Evolutionary conservation across 1,140 invertebrate genomes (phyloP).

Genomic region (Drosophila gunungcola): DNA sequence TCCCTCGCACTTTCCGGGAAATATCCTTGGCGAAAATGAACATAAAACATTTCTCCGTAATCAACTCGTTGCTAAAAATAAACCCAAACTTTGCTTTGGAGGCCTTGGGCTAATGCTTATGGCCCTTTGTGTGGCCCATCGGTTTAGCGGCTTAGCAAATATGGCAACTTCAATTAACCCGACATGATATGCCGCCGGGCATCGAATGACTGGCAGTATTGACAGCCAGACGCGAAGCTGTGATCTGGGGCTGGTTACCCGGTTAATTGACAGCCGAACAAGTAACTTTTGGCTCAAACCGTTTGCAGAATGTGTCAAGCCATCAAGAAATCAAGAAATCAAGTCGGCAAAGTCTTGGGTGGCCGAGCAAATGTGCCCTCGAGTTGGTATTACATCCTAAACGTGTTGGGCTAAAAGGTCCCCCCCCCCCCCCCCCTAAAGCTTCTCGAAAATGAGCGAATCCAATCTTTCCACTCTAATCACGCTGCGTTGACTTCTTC

Average conservation of each 20-base stretch:
- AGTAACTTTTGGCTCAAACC: conserved; percentile 21
- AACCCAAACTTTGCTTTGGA: conserved; percentile 21
- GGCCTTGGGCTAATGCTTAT: conserved; percentile 17
- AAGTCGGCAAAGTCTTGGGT: conserved; percentile 17
- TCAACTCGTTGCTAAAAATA: conserved; percentile 60
- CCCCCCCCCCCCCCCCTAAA: neutral
- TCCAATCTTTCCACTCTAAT: conserved; percentile 27
- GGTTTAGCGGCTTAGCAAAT: conserved; percentile 31
- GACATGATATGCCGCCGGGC: conserved; percentile 28
- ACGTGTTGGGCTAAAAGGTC: conserved; percentile 6
- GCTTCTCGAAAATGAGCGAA: conserved; percentile 12
- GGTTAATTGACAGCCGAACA: conserved; percentile 53
- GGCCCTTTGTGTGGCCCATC: conserved; percentile 20
- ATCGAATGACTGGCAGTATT: conserved; percentile 41
- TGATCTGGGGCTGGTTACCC: conserved; percentile 25
- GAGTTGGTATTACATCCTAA: conserved; percentile 2
- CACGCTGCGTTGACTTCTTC: neutral
- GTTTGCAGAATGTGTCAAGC: conserved; percentile 47
- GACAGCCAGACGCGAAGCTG: conserved; percentile 30
- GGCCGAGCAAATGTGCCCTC: conserved; percentile 8
- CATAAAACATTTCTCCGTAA: conserved; percentile 57
- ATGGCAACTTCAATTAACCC: conserved; percentile 55
- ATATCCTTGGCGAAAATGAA: conserved; percentile 55
- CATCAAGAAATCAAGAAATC: conserved; percentile 42
- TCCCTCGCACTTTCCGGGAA: conserved; percentile 21